These are phyloP conservation scores for Apamea sordens DNA, from an alignment of 2,888 invertebrate genomes.

Conservation along the genomic window DNA sequence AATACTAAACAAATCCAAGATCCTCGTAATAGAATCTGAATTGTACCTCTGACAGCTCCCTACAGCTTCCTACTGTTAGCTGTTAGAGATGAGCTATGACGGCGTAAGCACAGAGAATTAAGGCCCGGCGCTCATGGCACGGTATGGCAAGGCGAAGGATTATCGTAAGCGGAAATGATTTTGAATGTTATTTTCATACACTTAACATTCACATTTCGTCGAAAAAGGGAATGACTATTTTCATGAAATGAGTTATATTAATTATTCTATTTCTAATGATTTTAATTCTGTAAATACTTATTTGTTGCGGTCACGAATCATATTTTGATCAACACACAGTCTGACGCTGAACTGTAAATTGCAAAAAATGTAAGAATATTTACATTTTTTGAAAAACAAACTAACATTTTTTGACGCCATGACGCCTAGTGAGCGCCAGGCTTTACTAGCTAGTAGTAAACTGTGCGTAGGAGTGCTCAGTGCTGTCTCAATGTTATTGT, in stretches of 20 bases:
- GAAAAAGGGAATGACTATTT: not conserved
- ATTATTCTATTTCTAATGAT: not conserved
- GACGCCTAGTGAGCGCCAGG: not conserved
- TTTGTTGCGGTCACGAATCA: not conserved
- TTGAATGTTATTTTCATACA: not conserved
- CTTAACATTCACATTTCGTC: not conserved
- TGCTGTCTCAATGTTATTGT: slow-evolving; percentile 49
- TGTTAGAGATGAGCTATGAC: slow-evolving; percentile 55
- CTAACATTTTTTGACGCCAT: not conserved
- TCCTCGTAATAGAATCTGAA: slow-evolving; percentile 53
- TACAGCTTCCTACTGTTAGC: slow-evolving; percentile 54
- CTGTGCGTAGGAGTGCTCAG: slow-evolving; percentile 55
- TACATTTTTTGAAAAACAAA: too few relatives aligned
- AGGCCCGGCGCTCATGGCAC: not conserved
- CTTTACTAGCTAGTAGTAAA: slow-evolving; percentile 34
- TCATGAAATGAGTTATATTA: not conserved
- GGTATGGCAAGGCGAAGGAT: not conserved
- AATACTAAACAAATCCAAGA: slow-evolving; percentile 46
- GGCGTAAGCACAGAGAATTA: slow-evolving; percentile 14
- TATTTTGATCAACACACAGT: not conserved
- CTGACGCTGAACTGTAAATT: not conserved
- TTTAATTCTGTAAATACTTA: not conserved
- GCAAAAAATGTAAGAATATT: not conserved
- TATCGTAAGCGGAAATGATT: not conserved
- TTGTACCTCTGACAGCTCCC: slow-evolving; percentile 50